Evolutionary conservation across 2,113 vertebrate species (phyloP).

Genomic region (Callospermophilus lateralis): DNA sequence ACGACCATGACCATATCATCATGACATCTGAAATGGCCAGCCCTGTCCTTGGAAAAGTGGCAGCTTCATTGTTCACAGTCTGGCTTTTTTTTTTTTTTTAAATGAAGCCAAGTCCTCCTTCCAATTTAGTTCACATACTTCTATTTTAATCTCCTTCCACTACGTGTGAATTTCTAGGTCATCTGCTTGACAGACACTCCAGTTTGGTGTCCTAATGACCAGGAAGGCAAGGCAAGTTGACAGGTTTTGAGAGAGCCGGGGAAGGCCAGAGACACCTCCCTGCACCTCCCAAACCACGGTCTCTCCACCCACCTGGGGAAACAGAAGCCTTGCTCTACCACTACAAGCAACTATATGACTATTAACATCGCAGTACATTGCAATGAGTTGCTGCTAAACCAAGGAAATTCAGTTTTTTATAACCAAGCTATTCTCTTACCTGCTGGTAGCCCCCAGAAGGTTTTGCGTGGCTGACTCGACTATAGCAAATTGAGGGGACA

Average conservation of each 20-base stretch:
- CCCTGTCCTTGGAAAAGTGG: neutral
- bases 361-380: too few species aligned
- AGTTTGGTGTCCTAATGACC: neutral
- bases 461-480: rapidly evolving
- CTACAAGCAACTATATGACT: rapidly evolving
- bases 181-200: neutral
- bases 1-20: neutral
- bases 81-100: neutral
- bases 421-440: too few species aligned
- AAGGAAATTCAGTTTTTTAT: neutral
- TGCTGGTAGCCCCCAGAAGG: neutral
- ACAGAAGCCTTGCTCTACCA: neutral
- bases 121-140: neutral
- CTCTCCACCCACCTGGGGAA: too few species aligned
- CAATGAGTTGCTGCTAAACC: neutral
- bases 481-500: rapidly evolving
- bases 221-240: neutral
- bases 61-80: neutral
- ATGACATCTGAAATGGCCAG: neutral
- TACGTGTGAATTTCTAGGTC: neutral
- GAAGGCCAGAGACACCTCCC: neutral
- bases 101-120: neutral
- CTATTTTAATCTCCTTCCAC: neutral
- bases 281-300: too few species aligned
- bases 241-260: neutral